phyloP scores from a whole-genome alignment of 53 echinoderm and acorn worm genomes.

The Henricia sp. region DNA sequence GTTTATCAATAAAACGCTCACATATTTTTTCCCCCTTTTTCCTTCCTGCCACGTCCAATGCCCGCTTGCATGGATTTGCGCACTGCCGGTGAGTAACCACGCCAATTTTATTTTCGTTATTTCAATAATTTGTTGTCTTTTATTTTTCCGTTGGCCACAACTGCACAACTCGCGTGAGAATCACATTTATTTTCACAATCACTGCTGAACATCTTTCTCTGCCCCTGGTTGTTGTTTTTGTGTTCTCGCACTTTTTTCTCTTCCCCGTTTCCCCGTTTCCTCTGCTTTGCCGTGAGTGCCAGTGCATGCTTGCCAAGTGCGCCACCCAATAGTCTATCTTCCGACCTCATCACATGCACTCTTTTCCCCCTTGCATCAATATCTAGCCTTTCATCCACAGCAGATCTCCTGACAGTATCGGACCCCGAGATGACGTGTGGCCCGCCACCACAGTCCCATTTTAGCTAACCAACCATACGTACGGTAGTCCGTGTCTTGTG shows the following conservation, averaged over 20 bases:
- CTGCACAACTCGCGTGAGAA: background rate
- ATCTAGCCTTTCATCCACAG: too few relatives aligned
- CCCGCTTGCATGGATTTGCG: constrained; percentile 94
- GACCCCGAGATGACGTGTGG: background rate
- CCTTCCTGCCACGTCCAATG: constrained; percentile 79
- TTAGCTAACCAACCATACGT: constrained; percentile 22
- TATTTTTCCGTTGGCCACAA: background rate
- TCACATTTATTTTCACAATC: background rate
- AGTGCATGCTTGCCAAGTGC: constrained; percentile 8
- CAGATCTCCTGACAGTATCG: background rate
- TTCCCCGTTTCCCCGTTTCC: too few relatives aligned
- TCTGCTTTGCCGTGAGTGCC: constrained; percentile 1
- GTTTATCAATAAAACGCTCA: constrained; percentile 43
- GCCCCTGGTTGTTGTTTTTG: background rate
- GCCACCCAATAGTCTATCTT: background rate
- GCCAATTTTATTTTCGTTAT: constrained; percentile 22
- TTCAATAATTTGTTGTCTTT: background rate
- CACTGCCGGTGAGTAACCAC: constrained; percentile 91
- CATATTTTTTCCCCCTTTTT: constrained; percentile 70
- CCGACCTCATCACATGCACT: background rate
- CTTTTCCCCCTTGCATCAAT: background rate
- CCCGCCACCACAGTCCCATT: constrained; percentile 17
- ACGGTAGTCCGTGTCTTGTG: background rate
- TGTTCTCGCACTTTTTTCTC: background rate
- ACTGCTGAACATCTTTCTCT: background rate